Evolutionary conservation across 2,797 vertebrate species (phyloP).

Genomic region (Ceryle rudis): DNA sequence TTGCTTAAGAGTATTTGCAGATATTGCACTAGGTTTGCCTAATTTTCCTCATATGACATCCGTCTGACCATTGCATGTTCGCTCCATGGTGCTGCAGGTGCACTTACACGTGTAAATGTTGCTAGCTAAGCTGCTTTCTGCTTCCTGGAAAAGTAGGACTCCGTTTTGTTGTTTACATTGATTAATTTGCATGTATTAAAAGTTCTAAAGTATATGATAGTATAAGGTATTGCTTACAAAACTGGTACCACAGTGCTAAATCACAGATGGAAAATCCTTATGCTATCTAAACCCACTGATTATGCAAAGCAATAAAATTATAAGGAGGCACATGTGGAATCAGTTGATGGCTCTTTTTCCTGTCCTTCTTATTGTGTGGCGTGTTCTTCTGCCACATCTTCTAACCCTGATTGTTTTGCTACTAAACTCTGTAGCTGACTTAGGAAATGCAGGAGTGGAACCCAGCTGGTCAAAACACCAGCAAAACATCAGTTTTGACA

Average conservation of each 20-base stretch:
- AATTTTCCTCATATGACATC: background rate
- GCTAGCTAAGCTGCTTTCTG: background rate
- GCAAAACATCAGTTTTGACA: background rate
- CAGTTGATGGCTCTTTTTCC: background rate
- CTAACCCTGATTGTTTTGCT: background rate
- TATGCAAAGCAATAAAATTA: background rate
- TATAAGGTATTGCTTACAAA: background rate
- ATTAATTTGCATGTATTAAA: background rate
- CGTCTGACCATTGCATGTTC: background rate
- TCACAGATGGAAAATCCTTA: background rate
- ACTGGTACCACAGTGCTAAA: background rate
- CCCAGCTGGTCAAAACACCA: background rate
- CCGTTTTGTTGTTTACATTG: background rate
- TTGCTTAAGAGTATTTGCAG: background rate
- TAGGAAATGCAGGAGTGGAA: background rate
- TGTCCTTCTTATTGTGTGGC: background rate
- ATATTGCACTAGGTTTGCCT: background rate
- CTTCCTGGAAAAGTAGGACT: background rate
- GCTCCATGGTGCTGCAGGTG: background rate
- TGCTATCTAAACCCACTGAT: background rate
- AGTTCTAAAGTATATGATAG: background rate
- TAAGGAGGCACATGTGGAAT: background rate
- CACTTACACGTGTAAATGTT: accelerated
- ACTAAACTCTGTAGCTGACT: background rate
- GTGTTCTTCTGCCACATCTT: background rate